A percentile compares a stretch with the other conserved stretches of the same genome.
Conservation (phyloP, 2,113 vertebrate genomes). For the Lepidothrix coronata region DNA sequence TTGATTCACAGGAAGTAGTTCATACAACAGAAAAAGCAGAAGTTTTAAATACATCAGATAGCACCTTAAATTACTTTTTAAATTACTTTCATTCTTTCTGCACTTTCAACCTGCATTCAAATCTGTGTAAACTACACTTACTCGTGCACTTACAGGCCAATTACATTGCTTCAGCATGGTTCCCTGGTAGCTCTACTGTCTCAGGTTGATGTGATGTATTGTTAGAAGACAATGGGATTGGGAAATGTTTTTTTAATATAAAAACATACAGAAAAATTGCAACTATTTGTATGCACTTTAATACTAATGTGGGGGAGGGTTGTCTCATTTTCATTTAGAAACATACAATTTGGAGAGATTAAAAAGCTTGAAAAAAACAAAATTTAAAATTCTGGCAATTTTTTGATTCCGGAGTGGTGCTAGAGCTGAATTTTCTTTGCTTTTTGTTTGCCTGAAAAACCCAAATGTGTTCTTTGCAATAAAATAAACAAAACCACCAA, state of each 20-base stretch:
- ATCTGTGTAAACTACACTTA: not conserved
- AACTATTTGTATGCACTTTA: not conserved
- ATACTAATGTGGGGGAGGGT: rapidly evolving
- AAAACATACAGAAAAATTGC: not conserved
- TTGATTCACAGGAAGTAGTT: not conserved
- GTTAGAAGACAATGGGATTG: rapidly evolving
- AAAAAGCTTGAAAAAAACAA: not conserved
- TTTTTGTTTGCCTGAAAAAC: not conserved
- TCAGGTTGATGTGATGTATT: not conserved
- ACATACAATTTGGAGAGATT: not conserved
- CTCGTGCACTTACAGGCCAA: not conserved
- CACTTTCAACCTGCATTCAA: not conserved
- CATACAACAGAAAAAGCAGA: not conserved
- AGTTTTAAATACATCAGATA: not conserved
- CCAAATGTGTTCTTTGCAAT: not conserved
- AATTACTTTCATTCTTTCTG: not conserved
- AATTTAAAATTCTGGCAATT: not conserved
- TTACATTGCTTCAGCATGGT: not conserved
- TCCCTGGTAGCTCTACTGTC: not conserved
- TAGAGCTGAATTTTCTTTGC: not conserved
- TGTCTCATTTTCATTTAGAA: not conserved
- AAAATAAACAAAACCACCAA: not conserved
- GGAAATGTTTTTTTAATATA: not conserved
- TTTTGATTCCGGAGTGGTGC: not conserved
- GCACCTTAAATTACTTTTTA: not conserved